Evolutionary conservation across 2,888 invertebrate genomes (phyloP), one percentile per base, ranked within the genome.

Genomic region (Frankliniella fusca): DNA sequence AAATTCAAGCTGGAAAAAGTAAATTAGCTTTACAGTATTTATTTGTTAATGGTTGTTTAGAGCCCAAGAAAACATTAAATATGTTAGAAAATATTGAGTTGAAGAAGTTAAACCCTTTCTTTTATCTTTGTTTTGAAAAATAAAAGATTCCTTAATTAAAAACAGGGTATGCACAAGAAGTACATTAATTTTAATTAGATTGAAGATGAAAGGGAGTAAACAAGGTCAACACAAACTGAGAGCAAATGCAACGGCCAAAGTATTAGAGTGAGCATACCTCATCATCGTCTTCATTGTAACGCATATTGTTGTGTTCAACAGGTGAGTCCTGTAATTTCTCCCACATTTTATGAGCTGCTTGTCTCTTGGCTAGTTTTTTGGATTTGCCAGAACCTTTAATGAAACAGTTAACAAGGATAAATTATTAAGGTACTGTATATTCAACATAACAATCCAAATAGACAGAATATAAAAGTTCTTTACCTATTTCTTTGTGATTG

Each of bases 271-370:
- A 48, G 87, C 89, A 90, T 88, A 93, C 94, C 89, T 93, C 93
- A 83, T 93, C 93, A 83, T 93, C 92, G 84, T 93, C 95, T 86
- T 94, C 93, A 85, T 93, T 94, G 81, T 93, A 91, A 70, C 91
- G 84, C 28, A 84, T 88, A 87, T 92, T 92, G 87, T 91, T 92
- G 15, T 92, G 90, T 86, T 94, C 94, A 15, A 93, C 90, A 0
- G 94, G 94, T 86, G 93, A 90, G 85, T 95, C 94, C 86, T 95
- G 94, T 83, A 97, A 88, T 70, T 93, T 91, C 85, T 94, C 93
- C 94, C 94, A 95, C 97, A 98, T 97, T 88, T 95, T 95, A 87
- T 95, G 94, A 3, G 98, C 98, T 0, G 98, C 98, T 87, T 95
- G 93, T n/a, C 98, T 91, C 89, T 99, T 99, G 5, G 98, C 98